Evolutionary conservation across 64 coral and sea anemone species (phyloP).

Genomic region (Actinia equina): DNA sequence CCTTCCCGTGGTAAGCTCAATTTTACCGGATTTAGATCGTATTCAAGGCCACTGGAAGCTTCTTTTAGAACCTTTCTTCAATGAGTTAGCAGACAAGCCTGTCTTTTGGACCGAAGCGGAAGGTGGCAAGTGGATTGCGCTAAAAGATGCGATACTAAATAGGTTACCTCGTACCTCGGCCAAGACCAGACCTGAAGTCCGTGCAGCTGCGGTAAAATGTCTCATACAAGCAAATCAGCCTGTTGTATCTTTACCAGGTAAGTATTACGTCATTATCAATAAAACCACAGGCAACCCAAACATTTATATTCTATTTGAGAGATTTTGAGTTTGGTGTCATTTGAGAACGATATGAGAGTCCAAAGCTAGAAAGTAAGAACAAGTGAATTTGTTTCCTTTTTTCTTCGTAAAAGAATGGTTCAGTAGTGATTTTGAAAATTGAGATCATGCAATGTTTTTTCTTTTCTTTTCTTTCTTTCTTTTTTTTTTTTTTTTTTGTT

Average conservation of each 20-base stretch:
- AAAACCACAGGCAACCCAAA: no score
- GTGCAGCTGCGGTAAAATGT: constrained; percentile 42
- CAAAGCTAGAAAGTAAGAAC: no score
- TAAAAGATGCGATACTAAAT: constrained; percentile 63
- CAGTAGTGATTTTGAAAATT: no score
- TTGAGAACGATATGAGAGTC: no score
- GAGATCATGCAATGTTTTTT: neutral
- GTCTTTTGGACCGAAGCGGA: constrained; percentile 70
- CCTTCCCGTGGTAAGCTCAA: constrained; percentile 48
- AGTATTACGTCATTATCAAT: neutral
- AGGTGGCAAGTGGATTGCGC: constrained; percentile 77
- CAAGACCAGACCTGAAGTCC: constrained; percentile 48
- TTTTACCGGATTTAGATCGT: constrained; percentile 67
- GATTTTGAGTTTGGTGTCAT: no score
- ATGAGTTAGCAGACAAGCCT: constrained; percentile 53
- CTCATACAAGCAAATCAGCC: constrained; percentile 55
- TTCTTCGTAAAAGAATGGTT: no score
- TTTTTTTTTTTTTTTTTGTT: no score
- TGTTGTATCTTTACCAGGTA: constrained; percentile 48
- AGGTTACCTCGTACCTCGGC: constrained; percentile 41
- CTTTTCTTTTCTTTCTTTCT: no score
- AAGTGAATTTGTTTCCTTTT: no score
- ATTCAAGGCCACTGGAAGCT: constrained; percentile 82
- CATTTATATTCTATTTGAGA: no score
- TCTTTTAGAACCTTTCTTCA: constrained; percentile 74